phyloP scores from a whole-genome alignment of 2,888 invertebrate genomes.

The Glomeris marginata region DNA sequence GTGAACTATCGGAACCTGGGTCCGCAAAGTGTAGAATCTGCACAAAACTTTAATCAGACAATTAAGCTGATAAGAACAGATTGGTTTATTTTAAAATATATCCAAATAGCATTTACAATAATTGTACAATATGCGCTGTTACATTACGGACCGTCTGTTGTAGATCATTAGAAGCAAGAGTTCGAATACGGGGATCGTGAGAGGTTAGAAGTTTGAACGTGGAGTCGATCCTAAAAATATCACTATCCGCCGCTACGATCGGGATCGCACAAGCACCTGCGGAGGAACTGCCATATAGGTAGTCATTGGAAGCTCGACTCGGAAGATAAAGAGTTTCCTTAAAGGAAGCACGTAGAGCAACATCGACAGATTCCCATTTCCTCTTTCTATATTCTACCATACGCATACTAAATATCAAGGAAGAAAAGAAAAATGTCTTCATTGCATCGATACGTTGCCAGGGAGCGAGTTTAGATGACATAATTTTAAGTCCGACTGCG shows the following conservation, averaged over 20 bases:
- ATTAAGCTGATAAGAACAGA: too few species aligned
- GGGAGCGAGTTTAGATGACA: constrained; percentile 16
- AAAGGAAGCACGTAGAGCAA: constrained; percentile 3
- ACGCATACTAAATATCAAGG: constrained; percentile 10
- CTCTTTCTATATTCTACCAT: constrained; percentile 9
- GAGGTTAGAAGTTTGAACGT: constrained; percentile 11
- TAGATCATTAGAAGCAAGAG: neutral
- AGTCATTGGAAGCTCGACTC: constrained; percentile 11
- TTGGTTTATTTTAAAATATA: too few species aligned
- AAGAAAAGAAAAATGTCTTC: constrained; percentile 17
- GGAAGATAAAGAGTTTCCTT: constrained; percentile 13
- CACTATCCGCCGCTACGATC: constrained; percentile 4
- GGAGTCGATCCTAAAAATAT: constrained; percentile 6
- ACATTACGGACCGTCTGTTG: too few species aligned
- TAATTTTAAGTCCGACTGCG: constrained; percentile 9
- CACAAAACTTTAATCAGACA: too few species aligned
- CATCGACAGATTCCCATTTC: constrained; percentile 11
- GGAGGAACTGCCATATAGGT: constrained; percentile 14
- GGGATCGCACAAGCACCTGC: constrained; percentile 6
- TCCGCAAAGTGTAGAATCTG: too few species aligned
- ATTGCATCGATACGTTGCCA: constrained; percentile 21
- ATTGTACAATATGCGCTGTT: too few species aligned
- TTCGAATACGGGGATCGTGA: neutral
- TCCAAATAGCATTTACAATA: too few species aligned
- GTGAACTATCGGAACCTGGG: too few species aligned